Evolutionary conservation across 1,140 invertebrate species (phyloP).

Genomic region (Augochlora pura): DNA sequence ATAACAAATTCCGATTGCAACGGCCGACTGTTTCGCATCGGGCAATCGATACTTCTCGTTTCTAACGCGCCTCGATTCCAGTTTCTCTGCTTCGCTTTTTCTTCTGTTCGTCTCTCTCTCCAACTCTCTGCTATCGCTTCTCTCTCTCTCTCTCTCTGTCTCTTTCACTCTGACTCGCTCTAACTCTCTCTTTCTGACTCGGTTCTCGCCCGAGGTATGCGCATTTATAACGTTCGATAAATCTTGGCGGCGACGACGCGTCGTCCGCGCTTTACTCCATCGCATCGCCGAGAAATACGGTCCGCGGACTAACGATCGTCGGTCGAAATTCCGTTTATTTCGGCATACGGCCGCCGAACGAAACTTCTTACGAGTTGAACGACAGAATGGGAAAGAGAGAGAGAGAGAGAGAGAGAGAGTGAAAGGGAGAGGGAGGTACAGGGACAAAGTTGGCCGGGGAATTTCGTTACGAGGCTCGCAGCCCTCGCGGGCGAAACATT

Average conservation of each 20-base stretch:
- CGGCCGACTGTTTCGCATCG: constrained; percentile 52
- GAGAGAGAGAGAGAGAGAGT: too few relatives aligned
- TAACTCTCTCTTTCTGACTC: too few relatives aligned
- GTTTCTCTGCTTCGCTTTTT: too few relatives aligned
- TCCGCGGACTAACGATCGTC: constrained; percentile 2
- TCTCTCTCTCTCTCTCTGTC: too few relatives aligned
- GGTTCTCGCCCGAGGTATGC: not conserved
- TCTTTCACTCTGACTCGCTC: too few relatives aligned
- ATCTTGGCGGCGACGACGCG: constrained; percentile 1
- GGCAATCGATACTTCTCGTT: constrained; percentile 50
- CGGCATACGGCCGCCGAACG: constrained; percentile 49
- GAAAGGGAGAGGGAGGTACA: not conserved
- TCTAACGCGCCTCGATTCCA: constrained; percentile 20
- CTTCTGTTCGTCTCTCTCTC: too few relatives aligned
- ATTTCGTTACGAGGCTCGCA: constrained; percentile 76
- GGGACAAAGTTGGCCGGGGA: constrained; percentile 57
- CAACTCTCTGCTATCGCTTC: too few relatives aligned
- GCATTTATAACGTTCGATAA: constrained; percentile 14
- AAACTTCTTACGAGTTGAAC: constrained; percentile 51
- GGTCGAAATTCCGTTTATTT: constrained; percentile 55
- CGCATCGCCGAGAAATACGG: constrained; percentile 19
- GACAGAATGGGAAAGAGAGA: too few relatives aligned
- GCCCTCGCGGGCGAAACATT: constrained; percentile 71
- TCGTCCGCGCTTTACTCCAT: constrained; percentile 13
- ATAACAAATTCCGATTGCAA: constrained; percentile 61